Percentiles rank a stretch among this genome's conserved stretches.
Evolutionary conservation across 2,888 invertebrate species (phyloP).

Genomic region (Diplolepis rosae): DNA sequence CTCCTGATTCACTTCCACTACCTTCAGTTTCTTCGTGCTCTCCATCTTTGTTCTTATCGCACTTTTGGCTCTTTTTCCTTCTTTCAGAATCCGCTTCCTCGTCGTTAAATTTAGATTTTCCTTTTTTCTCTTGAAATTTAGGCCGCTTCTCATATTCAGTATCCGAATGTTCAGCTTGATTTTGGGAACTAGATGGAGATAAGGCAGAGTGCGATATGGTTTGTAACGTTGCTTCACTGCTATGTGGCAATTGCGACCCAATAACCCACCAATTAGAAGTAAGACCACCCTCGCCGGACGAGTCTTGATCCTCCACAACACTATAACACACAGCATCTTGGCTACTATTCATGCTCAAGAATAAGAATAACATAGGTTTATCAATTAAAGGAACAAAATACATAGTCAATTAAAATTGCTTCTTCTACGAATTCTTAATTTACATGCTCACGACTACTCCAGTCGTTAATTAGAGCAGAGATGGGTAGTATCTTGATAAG

Average conservation of each 20-base stretch:
- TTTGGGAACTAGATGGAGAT: slow-evolving; percentile 58
- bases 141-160: slow-evolving; percentile 34
- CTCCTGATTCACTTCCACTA: slow-evolving; percentile 44
- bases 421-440: too few relatives aligned
- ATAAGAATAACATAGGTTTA: too few relatives aligned
- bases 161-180: slow-evolving; percentile 29
- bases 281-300: slow-evolving; percentile 59
- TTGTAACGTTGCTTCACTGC: slow-evolving; percentile 58
- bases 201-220: slow-evolving; percentile 62
- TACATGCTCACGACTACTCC: too few relatives aligned
- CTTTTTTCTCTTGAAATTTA: slow-evolving; percentile 30
- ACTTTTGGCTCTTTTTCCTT: slow-evolving; percentile 32
- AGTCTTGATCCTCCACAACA: slow-evolving; percentile 60
- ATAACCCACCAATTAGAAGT: slow-evolving; percentile 69
- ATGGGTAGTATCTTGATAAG: too few relatives aligned
- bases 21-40: slow-evolving; percentile 44
- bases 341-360: too few relatives aligned
- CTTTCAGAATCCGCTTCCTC: slow-evolving; percentile 21
- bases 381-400: too few relatives aligned
- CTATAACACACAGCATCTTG: slow-evolving; percentile 32
- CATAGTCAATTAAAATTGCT: too few relatives aligned
- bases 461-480: too few relatives aligned
- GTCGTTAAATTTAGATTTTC: not conserved
- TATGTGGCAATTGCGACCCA: slow-evolving; percentile 62
- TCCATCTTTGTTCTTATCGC: slow-evolving; percentile 38